A percentile compares a stretch with the other conserved stretches of the same genome.
These are phyloP conservation scores for Callionymus lyra DNA, from an alignment of 2,113 vertebrate species.

Conservation along the genomic window DNA sequence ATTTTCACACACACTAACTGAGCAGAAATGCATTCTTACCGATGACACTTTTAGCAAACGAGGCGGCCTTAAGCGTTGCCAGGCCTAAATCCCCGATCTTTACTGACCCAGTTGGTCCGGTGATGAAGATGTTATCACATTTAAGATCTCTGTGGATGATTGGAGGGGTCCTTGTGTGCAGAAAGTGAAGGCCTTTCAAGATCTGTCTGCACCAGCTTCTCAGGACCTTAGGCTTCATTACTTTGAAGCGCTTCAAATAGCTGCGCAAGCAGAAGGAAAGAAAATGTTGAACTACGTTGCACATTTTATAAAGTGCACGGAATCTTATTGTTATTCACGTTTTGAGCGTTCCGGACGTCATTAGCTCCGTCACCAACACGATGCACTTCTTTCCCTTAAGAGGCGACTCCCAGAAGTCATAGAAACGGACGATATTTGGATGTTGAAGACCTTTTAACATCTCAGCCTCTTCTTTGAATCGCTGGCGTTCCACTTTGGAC, in stretches of 20 bases:
- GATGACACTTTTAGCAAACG: constrained; percentile 87
- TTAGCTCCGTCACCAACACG: constrained; percentile 86
- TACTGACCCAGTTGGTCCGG: constrained; percentile 67
- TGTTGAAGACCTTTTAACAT: constrained; percentile 86
- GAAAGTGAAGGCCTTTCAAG: constrained; percentile 86
- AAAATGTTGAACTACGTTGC: not conserved
- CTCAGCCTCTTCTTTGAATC: constrained; percentile 92
- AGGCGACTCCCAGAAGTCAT: constrained; percentile 86
- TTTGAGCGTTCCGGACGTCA: constrained; percentile 92
- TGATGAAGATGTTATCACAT: constrained; percentile 96
- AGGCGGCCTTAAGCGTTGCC: constrained; percentile 64
- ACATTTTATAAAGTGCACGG: not conserved
- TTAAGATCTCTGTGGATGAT: constrained; percentile 94
- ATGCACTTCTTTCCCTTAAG: constrained; percentile 88
- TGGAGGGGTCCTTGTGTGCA: constrained; percentile 87
- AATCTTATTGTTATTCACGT: constrained; percentile 70
- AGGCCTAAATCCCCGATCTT: constrained; percentile 66
- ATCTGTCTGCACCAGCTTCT: constrained; percentile 94
- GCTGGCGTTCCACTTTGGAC: constrained; percentile 84
- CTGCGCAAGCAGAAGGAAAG: constrained; percentile 44
- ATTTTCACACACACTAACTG: not conserved
- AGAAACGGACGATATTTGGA: constrained; percentile 68
- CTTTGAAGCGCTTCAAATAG: constrained; percentile 90
- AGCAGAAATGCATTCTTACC: constrained; percentile 58
- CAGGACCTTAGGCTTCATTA: constrained; percentile 92